Conservation (phyloP, 2,113 vertebrate species). For the Forbesichthys papilliferus region DNA sequence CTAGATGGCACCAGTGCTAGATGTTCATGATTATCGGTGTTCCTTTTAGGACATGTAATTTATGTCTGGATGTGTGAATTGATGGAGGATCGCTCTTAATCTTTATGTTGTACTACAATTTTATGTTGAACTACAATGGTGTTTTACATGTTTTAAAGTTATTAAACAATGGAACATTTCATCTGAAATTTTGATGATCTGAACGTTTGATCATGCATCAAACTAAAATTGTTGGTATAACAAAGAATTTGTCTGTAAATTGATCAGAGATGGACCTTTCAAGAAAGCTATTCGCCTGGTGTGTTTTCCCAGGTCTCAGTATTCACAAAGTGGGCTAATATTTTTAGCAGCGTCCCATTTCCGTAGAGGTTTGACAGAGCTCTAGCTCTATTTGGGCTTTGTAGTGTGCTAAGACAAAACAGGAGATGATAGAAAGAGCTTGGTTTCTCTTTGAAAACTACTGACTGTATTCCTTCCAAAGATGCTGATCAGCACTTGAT, state of each 20-base stretch:
- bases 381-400: conserved; percentile 45
- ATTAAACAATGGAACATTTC: too few relatives aligned
- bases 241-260: too few relatives aligned
- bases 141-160: neutral
- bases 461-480: too few relatives aligned
- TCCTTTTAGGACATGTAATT: neutral
- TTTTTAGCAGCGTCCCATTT: conserved; percentile 73
- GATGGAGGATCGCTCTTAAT: too few relatives aligned
- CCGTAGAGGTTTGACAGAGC: conserved; percentile 58
- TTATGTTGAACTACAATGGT: neutral
- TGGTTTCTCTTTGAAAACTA: too few relatives aligned
- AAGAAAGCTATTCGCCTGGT: neutral
- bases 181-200: too few relatives aligned
- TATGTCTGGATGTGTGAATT: too few relatives aligned
- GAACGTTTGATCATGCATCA: too few relatives aligned
- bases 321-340: conserved; percentile 71
- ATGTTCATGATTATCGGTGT: neutral
- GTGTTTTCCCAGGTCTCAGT: conserved; percentile 36
- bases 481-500: too few relatives aligned
- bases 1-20: conserved; percentile 39
- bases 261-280: neutral
- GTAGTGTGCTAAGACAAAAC: conserved; percentile 26
- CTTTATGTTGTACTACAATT: neutral
- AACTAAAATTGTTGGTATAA: too few relatives aligned
- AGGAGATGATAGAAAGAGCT: too few relatives aligned